A percentile compares a stretch with the other conserved stretches of the same genome.
Conservation (phyloP, 2,113 vertebrate species). For the Varanus komodoensis region DNA sequence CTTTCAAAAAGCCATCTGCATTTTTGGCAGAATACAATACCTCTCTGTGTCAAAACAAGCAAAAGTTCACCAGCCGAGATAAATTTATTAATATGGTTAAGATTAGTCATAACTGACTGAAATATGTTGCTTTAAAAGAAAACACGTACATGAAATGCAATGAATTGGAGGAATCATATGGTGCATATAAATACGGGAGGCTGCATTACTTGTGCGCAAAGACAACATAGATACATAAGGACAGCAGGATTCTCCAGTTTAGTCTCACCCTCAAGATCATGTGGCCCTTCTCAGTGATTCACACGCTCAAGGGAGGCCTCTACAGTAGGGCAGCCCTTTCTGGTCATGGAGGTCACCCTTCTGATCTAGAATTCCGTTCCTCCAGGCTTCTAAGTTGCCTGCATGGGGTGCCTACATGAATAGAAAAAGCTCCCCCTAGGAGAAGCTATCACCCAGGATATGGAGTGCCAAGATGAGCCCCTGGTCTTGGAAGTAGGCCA, state of each 20-base stretch:
- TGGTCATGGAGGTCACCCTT: neutral
- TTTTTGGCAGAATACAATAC: conserved; percentile 22
- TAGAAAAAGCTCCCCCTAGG: neutral
- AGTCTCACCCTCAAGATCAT: too few relatives aligned
- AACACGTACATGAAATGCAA: conserved; percentile 15
- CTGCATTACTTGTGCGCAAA: too few relatives aligned
- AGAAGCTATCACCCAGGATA: neutral
- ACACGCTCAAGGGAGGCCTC: neutral
- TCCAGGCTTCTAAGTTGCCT: neutral
- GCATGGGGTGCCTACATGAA: neutral
- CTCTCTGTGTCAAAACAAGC: conserved; percentile 10
- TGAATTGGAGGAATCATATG: neutral
- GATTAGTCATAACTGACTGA: neutral
- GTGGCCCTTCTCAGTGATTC: neutral
- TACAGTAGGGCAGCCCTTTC: neutral
- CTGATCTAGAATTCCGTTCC: neutral
- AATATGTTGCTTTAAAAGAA: neutral
- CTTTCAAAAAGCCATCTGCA: neutral
- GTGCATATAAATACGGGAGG: neutral
- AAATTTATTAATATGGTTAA: conserved; percentile 11
- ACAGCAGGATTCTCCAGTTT: too few relatives aligned
- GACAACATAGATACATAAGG: too few relatives aligned
- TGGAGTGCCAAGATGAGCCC: neutral
- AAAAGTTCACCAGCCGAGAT: neutral
- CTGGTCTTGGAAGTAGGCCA: neutral